Evolutionary conservation across 1,140 invertebrate species (phyloP).

Genomic region (Panagrolaimus sp.): DNA sequence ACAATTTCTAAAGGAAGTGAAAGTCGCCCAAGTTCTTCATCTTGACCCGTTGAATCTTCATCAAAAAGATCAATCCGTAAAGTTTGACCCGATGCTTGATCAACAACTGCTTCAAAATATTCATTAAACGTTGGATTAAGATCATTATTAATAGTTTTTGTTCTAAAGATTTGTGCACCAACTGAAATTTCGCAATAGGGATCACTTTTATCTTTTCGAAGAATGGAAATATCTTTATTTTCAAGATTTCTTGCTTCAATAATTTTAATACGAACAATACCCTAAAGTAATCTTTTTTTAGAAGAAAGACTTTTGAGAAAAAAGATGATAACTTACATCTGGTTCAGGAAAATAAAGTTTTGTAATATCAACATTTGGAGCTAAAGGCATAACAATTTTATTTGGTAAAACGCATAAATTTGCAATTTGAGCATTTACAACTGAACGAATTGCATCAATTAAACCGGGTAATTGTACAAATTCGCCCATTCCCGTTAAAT

Average conservation of each 20-base stretch:
- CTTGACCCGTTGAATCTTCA: conserved; percentile 48
- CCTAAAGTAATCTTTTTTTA: conserved; percentile 33
- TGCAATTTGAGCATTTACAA: conserved; percentile 44
- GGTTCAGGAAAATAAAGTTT: conserved; percentile 57
- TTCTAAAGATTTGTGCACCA: conserved; percentile 46
- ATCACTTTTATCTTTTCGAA: conserved; percentile 53
- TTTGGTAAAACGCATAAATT: conserved; percentile 55
- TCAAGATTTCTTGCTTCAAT: conserved; percentile 55
- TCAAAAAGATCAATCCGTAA: conserved; percentile 55
- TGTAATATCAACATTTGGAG: conserved; percentile 52
- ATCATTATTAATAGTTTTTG: conserved; percentile 54
- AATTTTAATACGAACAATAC: conserved; percentile 54
- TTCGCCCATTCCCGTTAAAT: conserved; percentile 57
- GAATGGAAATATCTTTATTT: conserved; percentile 50
- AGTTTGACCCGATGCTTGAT: conserved; percentile 56
- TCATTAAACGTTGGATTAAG: conserved; percentile 57
- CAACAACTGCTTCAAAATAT: conserved; percentile 57
- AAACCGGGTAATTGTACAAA: conserved; percentile 54
- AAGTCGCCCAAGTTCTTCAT: conserved; percentile 55
- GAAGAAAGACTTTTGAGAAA: neutral
- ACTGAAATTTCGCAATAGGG: conserved; percentile 54
- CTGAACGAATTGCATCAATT: conserved; percentile 54
- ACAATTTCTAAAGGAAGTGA: conserved; percentile 39
- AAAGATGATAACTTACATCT: conserved; percentile 43
- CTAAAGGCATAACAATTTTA: conserved; percentile 54